These are phyloP conservation scores for Cinclus mexicanus DNA, from an alignment of 2,113 vertebrate species.

Conservation along the genomic window DNA sequence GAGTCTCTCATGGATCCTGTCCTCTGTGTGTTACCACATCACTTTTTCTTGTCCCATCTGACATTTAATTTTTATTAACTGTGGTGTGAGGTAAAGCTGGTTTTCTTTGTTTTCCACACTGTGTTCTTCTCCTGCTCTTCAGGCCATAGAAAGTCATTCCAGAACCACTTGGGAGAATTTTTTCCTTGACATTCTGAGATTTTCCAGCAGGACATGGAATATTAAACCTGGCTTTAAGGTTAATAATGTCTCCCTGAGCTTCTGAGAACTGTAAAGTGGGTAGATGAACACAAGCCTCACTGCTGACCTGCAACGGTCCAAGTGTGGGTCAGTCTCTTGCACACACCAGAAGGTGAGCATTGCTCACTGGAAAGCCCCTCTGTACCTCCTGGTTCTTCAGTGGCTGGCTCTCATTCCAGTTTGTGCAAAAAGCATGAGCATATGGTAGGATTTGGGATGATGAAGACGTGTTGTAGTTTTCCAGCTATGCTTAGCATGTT, in stretches of 20 bases:
- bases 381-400: neutral
- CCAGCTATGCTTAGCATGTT: fast-evolving
- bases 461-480: neutral
- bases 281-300: neutral
- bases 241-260: neutral
- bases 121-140: neutral
- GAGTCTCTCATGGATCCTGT: constrained; percentile 28
- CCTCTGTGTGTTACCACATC: constrained; percentile 27
- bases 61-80: constrained; percentile 62
- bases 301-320: neutral
- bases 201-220: neutral
- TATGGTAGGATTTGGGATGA: neutral
- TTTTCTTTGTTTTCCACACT: constrained; percentile 24
- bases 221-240: neutral
- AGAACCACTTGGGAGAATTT: neutral
- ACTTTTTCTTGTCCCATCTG: constrained; percentile 23
- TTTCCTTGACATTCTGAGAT: neutral
- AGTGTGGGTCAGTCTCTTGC: neutral
- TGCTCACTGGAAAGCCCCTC: neutral
- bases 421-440: neutral
- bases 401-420: no score
- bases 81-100: neutral
- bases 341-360: neutral
- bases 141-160: neutral
- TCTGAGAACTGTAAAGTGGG: neutral